Percentiles rank a stretch among this genome's conserved stretches.
Evolutionary conservation across 2,888 invertebrate species (phyloP).

Genomic region (Hymenopus coronatus): DNA sequence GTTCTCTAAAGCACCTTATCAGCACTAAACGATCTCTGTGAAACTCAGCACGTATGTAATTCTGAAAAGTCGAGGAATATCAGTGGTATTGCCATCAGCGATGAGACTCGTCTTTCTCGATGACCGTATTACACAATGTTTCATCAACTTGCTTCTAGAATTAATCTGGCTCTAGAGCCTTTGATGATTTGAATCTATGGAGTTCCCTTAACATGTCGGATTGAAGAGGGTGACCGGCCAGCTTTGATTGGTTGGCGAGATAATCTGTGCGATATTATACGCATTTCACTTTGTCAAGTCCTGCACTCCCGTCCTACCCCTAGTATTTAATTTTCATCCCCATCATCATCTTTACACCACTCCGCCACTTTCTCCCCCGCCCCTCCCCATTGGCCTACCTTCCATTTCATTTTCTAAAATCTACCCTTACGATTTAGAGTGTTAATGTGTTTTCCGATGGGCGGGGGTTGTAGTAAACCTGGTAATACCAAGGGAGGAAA

Average conservation of each 20-base stretch:
- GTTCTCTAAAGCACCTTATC: too few relatives aligned
- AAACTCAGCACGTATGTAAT: too few relatives aligned
- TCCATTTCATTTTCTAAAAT: slow-evolving; percentile 32
- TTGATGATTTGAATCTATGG: neutral
- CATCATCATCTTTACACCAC: slow-evolving; percentile 28
- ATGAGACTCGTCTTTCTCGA: neutral
- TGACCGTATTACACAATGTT: neutral
- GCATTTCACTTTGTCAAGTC: slow-evolving; percentile 27
- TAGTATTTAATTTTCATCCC: slow-evolving; percentile 28
- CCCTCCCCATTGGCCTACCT: neutral
- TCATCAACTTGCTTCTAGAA: neutral
- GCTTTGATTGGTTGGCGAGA: slow-evolving; percentile 33
- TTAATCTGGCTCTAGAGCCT: neutral
- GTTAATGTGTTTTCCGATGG: slow-evolving; percentile 32
- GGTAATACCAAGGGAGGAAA: slow-evolving; percentile 19
- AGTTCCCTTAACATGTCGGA: neutral
- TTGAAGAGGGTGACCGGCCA: neutral
- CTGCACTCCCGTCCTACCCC: slow-evolving; percentile 13
- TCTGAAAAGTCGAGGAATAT: too few relatives aligned
- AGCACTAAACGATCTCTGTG: too few relatives aligned
- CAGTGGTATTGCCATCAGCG: too few relatives aligned
- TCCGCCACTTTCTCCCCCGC: neutral
- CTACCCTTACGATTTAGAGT: slow-evolving; percentile 28
- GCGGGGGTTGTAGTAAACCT: slow-evolving; percentile 11
- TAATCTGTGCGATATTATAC: slow-evolving; percentile 33